A percentile compares a stretch with the other conserved stretches of the same genome.
Conservation (phyloP, 2,113 vertebrate species). For the Hiodon tergisus region DNA sequence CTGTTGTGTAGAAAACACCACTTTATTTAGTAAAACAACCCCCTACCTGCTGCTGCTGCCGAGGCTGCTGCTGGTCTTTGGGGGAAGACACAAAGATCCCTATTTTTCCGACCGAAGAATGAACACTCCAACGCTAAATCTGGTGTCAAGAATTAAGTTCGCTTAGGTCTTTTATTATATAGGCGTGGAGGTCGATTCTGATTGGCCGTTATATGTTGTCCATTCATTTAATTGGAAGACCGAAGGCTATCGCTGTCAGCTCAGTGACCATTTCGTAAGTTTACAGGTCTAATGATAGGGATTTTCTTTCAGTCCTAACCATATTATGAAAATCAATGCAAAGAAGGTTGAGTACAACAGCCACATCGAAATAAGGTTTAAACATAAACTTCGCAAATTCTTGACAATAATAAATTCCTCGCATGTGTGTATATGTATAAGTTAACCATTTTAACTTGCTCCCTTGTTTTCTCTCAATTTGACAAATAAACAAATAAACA, state of each 20-base stretch:
- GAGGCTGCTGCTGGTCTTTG: constrained; percentile 36
- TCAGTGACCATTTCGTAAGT: background rate
- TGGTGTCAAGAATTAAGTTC: constrained; percentile 33
- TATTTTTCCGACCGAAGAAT: constrained; percentile 43
- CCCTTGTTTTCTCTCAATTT: no score
- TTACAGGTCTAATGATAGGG: no score
- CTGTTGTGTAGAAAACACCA: background rate
- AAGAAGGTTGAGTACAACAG: no score
- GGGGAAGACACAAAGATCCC: constrained; percentile 57
- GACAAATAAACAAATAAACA: no score
- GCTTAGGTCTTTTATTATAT: constrained; percentile 64
- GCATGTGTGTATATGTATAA: no score
- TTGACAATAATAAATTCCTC: no score
- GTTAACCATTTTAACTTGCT: no score
- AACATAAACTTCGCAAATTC: no score
- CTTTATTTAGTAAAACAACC: no score
- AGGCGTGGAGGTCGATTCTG: constrained; percentile 39
- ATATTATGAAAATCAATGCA: no score
- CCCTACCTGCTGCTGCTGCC: constrained; percentile 55
- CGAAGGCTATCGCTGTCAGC: background rate
- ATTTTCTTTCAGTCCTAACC: no score
- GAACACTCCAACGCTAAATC: constrained; percentile 22
- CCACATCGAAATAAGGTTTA: no score
- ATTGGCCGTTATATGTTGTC: constrained; percentile 82
- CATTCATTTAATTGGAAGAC: constrained; percentile 79